These are phyloP conservation scores for Dioctria linearis DNA, from an alignment of 2,888 invertebrate species.

Conservation along the genomic window DNA sequence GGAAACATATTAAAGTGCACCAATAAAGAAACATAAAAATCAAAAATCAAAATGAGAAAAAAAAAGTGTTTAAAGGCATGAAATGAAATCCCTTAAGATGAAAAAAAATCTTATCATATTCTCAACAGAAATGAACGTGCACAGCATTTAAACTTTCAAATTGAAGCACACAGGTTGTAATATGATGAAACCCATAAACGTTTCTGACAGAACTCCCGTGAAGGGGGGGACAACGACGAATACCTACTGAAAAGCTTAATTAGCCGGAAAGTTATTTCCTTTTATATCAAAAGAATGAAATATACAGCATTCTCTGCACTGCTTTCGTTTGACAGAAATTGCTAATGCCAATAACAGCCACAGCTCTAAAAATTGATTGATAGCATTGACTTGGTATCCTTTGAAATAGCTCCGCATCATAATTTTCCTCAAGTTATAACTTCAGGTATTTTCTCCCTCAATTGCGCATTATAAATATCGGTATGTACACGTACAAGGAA, in stretches of 20 bases:
- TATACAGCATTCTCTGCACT: not conserved
- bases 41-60: too few species aligned
- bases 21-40: too few species aligned
- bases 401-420: too few species aligned
- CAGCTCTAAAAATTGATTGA: not conserved
- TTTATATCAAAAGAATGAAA: conserved; percentile 37
- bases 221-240: not conserved
- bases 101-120: too few species aligned
- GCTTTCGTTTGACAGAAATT: conserved; percentile 9
- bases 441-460: too few species aligned
- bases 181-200: not conserved
- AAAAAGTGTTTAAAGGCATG: not conserved
- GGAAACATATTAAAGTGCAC: too few species aligned
- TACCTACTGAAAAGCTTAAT: conserved; percentile 13
- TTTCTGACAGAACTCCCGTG: not conserved
- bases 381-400: not conserved
- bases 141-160: not conserved
- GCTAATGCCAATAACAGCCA: conserved; percentile 9
- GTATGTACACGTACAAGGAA: too few species aligned
- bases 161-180: not conserved
- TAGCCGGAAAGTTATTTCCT: conserved; percentile 35
- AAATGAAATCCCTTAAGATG: not conserved
- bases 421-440: too few species aligned
- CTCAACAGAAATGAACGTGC: not conserved
- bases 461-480: too few species aligned